These are phyloP conservation scores for Lytechinus variegatus DNA, from an alignment of 35 echinoderm and acorn worm species.

Conservation along the genomic window DNA sequence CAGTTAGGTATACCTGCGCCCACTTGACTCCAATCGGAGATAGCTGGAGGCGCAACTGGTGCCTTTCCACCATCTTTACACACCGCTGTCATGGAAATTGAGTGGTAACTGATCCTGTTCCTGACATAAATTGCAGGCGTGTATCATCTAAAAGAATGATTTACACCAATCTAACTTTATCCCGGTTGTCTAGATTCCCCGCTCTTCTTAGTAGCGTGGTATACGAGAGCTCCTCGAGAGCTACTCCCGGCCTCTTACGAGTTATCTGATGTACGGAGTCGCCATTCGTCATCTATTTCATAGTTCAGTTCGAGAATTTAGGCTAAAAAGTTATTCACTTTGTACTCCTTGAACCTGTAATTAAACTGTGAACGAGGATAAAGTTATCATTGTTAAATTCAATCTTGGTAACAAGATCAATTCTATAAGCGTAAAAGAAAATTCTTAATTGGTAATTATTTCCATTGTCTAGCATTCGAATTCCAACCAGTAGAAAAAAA, in stretches of 20 bases:
- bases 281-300: neutral
- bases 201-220: neutral
- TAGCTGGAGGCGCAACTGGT: neutral
- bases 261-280: neutral
- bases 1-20: neutral
- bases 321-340: too few species aligned
- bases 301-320: neutral
- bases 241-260: neutral
- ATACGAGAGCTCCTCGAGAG: neutral
- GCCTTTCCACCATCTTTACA: conserved; percentile 1
- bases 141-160: neutral
- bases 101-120: neutral
- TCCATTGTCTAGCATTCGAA: too few species aligned
- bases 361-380: neutral
- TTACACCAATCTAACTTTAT: neutral
- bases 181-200: neutral
- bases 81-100: neutral
- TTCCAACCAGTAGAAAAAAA: too few species aligned
- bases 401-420: neutral
- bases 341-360: neutral
- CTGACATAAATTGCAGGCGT: conserved; percentile 10
- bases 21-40: neutral
- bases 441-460: too few species aligned
- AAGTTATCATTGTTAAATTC: neutral
- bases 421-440: too few species aligned